phyloP scores from a whole-genome alignment of 2,888 invertebrate species.

The Drosophila picticornis region DNA sequence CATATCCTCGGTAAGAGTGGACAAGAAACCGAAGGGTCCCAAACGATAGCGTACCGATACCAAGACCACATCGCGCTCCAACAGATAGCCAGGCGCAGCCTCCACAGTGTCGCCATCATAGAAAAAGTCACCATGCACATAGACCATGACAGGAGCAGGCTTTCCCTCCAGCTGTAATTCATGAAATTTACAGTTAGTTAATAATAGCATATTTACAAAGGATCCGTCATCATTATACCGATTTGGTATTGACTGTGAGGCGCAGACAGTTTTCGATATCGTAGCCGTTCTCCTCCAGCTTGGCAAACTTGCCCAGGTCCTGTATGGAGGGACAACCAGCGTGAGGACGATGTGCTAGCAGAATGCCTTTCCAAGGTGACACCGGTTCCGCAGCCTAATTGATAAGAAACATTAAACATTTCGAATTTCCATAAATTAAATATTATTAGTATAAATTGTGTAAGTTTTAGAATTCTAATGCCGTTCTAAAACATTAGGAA shows the following conservation, averaged over 20 bases:
- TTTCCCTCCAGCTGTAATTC: slow-evolving; percentile 66
- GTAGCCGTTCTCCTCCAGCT: slow-evolving; percentile 61
- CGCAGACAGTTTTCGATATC: slow-evolving; percentile 83
- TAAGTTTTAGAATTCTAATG: neutral
- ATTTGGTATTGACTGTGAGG: slow-evolving; percentile 80
- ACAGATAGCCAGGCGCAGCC: slow-evolving; percentile 84
- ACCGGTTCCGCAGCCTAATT: slow-evolving; percentile 74
- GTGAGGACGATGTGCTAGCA: slow-evolving; percentile 73
- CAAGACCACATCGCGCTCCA: slow-evolving; percentile 86
- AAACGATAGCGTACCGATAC: slow-evolving; percentile 86
- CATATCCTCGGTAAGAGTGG: slow-evolving; percentile 86
- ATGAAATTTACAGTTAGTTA: neutral
- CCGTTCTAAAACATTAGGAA: neutral
- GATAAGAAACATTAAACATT: neutral
- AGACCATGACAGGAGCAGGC: slow-evolving; percentile 85
- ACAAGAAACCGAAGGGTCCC: slow-evolving; percentile 86
- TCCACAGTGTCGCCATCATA: slow-evolving; percentile 83
- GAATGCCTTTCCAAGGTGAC: slow-evolving; percentile 75
- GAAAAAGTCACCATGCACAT: slow-evolving; percentile 85
- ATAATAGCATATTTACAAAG: neutral
- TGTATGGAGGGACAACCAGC: slow-evolving; percentile 82
- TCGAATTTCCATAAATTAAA: neutral
- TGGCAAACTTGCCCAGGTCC: slow-evolving; percentile 60
- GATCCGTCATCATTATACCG: slow-evolving; percentile 63
- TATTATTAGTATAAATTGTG: neutral